Base-by-base conservation (phyloP, 2,888 invertebrate genomes). In the Bugula neritina region DNA sequence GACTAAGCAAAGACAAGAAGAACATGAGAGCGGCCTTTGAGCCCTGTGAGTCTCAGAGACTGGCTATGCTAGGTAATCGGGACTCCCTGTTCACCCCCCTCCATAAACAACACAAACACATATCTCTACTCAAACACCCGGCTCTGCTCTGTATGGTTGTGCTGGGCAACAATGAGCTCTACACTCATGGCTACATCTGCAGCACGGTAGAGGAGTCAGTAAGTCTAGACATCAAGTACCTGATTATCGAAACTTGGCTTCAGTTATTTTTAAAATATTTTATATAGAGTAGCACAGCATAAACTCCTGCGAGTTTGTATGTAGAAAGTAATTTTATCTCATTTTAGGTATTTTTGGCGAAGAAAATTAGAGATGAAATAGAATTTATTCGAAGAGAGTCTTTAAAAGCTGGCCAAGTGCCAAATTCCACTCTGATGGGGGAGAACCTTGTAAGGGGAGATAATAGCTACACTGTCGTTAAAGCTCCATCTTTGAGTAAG, bases 61-160 rank as follows among this genome's bases (percentile, higher is more conserved):
- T 63, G 10, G 63, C 63, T 21, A 25, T 63, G 63, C 27, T 63
- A 63, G 63, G 63, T 34, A 63, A 63, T 31, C 27, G 63, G n/a
- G 29, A 63, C n/a, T 25, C 31, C 13, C 63, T 63, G 63, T 63
- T 63, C 31, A 27, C 17, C 3, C 31, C 63, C 21, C 27, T 63
- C 31, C 27, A 31, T 31, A 63, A 63, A n/a, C 63, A 63, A 31
- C 31, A 63, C n/a, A 63, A 63, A 31, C 63, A 63, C 63, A 63
- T 63, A 25, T 63, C 63, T 17, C 63, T 63, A 34, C 63, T 63
- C 27, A 63, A 63, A 34, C 63, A 63, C n/a, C 63, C 63, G 2
- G 63, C 63, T 29, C 63, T 63, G 31, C 63, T 63, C 2, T 63
- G 63, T 34, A 63, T 63, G 63, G 63, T 63, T n/a, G 31, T 63